Conservation (phyloP, 2,888 invertebrate genomes). For the Leucozona laternaria region DNA sequence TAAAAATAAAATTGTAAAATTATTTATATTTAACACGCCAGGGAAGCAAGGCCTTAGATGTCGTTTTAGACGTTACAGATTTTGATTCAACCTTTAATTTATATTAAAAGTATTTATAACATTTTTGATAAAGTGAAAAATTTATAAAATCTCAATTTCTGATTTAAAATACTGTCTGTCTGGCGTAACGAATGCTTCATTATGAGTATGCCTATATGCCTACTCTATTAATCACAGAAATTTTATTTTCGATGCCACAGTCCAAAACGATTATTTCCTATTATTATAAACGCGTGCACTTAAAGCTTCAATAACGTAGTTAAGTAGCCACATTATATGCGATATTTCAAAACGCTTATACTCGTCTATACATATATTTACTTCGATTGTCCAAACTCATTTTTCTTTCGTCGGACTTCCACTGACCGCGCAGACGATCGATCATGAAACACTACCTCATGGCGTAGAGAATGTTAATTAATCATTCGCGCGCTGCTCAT, state of each 20-base stretch:
- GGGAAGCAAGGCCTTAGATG: too few relatives aligned
- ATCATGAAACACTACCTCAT: constrained; percentile 72
- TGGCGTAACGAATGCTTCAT: not conserved
- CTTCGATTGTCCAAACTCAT: constrained; percentile 72
- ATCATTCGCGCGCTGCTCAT: constrained; percentile 63
- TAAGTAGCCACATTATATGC: constrained; percentile 67
- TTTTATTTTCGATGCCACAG: not conserved
- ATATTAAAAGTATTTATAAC: too few relatives aligned
- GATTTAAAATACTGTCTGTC: not conserved
- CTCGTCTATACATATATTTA: too few relatives aligned
- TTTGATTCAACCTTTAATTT: too few relatives aligned
- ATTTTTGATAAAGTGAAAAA: not conserved
- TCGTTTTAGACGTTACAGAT: too few relatives aligned
- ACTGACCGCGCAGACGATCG: constrained; percentile 71
- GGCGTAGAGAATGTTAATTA: constrained; percentile 71
- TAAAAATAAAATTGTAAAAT: too few relatives aligned
- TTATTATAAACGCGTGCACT: constrained; percentile 29
- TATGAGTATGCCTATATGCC: not conserved
- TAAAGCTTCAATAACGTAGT: constrained; percentile 32
- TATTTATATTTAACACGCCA: too few relatives aligned
- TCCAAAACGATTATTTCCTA: constrained; percentile 39
- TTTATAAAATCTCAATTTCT: not conserved
- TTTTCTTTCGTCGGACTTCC: constrained; percentile 63
- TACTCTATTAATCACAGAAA: constrained; percentile 5
- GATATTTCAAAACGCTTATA: constrained; percentile 73